Base-by-base conservation (phyloP, 2,888 invertebrate genomes). In the Coenonympha glycerion region DNA sequence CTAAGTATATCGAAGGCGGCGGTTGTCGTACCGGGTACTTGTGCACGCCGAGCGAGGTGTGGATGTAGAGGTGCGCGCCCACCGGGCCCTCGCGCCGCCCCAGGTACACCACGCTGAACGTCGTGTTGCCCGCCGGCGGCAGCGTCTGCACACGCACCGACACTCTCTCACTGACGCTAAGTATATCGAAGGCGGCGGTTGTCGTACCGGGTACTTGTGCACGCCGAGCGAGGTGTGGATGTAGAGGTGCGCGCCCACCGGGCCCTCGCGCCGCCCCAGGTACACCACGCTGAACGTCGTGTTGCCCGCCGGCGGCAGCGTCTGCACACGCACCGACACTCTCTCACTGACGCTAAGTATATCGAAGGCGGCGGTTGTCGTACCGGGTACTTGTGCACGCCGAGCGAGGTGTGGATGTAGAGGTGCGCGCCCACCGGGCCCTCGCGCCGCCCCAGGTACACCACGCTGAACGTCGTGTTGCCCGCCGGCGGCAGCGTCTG, bases 281-380 rank as follows among this genome's bases (percentile, higher is more conserved):
- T 97, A 98, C 61, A 98, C 96, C 68, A 99, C 96, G 88, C 94
- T 96, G 86, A 99, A 97, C 57, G 96, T 93, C 58, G 98, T 98
- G 80, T 97, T 97, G 57, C 94, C 95, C 65, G 93, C 91, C 53
- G 97, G 96, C 67, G 94, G 93, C 75, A 98, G 91, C 75, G 92
- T 91, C 96, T 96, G 85, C 52, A 34, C 31, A 49, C 24, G 40
- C 13, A 8, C 4, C 28, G 30, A 30, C 30, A n/a, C 26, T 28
- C 13, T 11, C 4, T 11, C 13, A n/a, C 28, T 11, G 2, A 11
- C 4, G 30, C 5, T 9, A 28, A 28, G n/a, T 28, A n/a, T 3
- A 11, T 2, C 3, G 3, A n/a, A 6, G n/a, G 16, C 40, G 22
- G 40, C 40, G 45, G 3, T 34, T 6, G 26, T 15, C 72, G 65